These are phyloP conservation scores for Siphlonurus alternatus DNA, from an alignment of 2,888 invertebrate genomes.

Conservation along the genomic window DNA sequence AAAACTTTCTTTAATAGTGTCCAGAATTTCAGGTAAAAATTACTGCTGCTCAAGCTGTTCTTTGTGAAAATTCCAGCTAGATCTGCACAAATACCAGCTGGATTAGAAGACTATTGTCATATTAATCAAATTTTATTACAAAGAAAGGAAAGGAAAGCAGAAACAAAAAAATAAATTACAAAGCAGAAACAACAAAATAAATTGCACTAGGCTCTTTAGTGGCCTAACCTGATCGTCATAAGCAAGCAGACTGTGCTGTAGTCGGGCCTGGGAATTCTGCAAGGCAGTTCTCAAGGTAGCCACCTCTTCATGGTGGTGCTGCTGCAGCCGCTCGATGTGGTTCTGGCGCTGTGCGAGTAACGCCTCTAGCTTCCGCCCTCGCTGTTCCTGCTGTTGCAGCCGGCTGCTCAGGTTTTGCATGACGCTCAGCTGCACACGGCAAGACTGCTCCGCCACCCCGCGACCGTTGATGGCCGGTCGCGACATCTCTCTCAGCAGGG, in stretches of 20 bases:
- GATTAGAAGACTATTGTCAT: too few species aligned
- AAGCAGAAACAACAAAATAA: too few species aligned
- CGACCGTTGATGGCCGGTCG: background rate
- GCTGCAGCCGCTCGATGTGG: constrained; percentile 41
- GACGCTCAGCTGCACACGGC: constrained; percentile 19
- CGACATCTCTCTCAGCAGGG: background rate
- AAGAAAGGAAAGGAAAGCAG: too few species aligned
- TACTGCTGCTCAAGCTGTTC: too few species aligned
- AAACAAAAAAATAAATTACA: background rate
- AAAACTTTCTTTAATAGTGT: too few species aligned
- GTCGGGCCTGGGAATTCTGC: constrained; percentile 33
- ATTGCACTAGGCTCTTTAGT: too few species aligned
- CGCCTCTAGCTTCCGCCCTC: constrained; percentile 41
- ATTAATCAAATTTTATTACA: too few species aligned
- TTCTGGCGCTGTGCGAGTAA: constrained; percentile 44
- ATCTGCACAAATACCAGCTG: too few species aligned
- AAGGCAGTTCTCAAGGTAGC: constrained; percentile 33
- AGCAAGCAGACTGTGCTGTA: constrained; percentile 34
- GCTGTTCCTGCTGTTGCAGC: constrained; percentile 36
- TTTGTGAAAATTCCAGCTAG: too few species aligned
- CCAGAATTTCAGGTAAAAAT: too few species aligned
- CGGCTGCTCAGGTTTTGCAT: constrained; percentile 20
- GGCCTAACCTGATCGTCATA: constrained; percentile 34
- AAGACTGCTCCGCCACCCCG: constrained; percentile 11
- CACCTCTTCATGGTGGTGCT: constrained; percentile 37